A percentile compares a stretch with the other conserved stretches of the same genome.
Conservation (phyloP, 2,797 vertebrate genomes). For the Botia almorhae region DNA sequence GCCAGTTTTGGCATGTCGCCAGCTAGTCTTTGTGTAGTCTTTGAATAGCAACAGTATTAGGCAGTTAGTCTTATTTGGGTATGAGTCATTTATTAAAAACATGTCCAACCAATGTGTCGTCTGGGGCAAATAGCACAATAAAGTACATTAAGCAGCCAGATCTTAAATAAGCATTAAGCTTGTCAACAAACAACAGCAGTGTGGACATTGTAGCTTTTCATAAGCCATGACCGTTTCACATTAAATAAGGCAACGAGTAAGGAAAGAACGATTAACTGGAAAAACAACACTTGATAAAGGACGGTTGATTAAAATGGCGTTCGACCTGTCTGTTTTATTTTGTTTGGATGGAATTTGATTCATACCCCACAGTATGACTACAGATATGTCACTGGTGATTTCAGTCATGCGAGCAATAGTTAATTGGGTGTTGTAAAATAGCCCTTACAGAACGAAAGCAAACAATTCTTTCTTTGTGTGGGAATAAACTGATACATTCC, state of each 20-base stretch:
- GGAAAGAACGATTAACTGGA: background rate
- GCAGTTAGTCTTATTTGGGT: background rate
- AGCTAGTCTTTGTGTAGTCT: background rate
- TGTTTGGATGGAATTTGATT: background rate
- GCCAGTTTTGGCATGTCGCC: background rate
- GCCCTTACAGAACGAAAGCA: conserved; percentile 42
- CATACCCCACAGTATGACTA: background rate
- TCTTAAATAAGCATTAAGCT: conserved; percentile 1
- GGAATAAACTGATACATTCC: conserved; percentile 57
- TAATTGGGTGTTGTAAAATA: conserved; percentile 54
- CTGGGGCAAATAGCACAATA: background rate
- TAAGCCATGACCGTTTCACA: background rate
- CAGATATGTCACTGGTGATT: conserved; percentile 1
- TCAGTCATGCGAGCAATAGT: background rate
- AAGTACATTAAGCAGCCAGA: background rate
- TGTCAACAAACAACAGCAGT: conserved; percentile 4
- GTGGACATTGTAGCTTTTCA: background rate
- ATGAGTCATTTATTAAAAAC: background rate
- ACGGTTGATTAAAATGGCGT: background rate
- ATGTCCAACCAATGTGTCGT: background rate
- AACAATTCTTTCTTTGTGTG: conserved; percentile 43
- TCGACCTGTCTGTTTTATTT: background rate
- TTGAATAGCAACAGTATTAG: background rate
- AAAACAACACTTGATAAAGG: background rate
- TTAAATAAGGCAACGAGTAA: background rate